Base-by-base conservation (phyloP, 1,140 invertebrate genomes). In the Calliopsis andreniformis region DNA sequence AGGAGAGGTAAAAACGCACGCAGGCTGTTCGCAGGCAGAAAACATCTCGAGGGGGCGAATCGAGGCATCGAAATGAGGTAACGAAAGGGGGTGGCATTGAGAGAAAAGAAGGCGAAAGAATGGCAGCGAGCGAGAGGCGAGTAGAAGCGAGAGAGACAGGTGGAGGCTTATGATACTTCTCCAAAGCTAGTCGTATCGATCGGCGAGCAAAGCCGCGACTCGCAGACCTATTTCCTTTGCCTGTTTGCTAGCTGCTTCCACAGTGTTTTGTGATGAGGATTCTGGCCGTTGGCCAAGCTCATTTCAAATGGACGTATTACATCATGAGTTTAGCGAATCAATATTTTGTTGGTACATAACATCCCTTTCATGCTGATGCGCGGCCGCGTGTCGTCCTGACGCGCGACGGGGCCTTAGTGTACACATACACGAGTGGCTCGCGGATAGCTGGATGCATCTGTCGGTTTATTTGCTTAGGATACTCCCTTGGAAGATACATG, bases 261-360 rank as follows among this genome's bases (percentile, higher is more conserved):
- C 85, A 80, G 80, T 86, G 87, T 89, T 88, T 89, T 86, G 87
- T 86, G 88, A 89, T 80, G 88, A 86, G 83, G 79, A 89, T 89
- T 83, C 80, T 89, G 88, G 88, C 85, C 64, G 18, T 2, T 59
- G 63, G 86, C 88, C 88, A 89, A 89, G 83, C 87, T 89, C 88
- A 88, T 89, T 89, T 87, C 87, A 84, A 88, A 89, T 89, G 86
- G 85, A 87, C 86, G 87, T 89, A 88, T 89, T 88, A 89, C 87
- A 88, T 88, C 87, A 89, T 87, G 87, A 88, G 84, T 88, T 89
- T 89, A 88, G 88, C 82, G 83, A 89, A 89, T 89, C 88, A 89
- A 89, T 89, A 86, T 87, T 89, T 87, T 86, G 83, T 87, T 70
- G 79, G 80, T 78, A 80, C 73, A 83, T 83, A 83, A 83, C 61